Evolutionary conservation across 2,888 invertebrate genomes (phyloP).

Genomic region (Chloroclysta siterata): DNA sequence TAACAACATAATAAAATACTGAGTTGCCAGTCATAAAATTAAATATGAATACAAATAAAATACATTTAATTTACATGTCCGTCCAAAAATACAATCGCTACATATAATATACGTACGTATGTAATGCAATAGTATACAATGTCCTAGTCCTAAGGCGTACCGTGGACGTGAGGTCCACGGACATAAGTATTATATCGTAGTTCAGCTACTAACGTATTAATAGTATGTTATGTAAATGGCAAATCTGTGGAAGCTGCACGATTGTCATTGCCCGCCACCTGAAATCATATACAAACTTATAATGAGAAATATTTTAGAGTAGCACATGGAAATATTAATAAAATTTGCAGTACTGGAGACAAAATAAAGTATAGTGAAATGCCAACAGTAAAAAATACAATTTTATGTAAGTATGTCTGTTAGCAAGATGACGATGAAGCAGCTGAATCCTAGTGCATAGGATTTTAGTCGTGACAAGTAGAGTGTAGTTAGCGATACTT

Average conservation of each 20-base stretch:
- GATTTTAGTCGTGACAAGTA: too few relatives aligned
- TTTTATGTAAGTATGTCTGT: too few relatives aligned
- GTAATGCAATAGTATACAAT: conserved; percentile 73
- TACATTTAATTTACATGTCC: conserved; percentile 67
- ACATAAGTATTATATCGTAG: conserved; percentile 32
- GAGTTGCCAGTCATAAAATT: conserved; percentile 65
- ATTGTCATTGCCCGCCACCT: conserved; percentile 59
- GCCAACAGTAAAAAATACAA: too few relatives aligned
- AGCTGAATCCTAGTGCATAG: too few relatives aligned
- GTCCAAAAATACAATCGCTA: conserved; percentile 74
- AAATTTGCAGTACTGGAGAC: too few relatives aligned
- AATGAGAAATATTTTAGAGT: neutral
- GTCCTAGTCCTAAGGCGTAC: conserved; percentile 68
- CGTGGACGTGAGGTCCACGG: conserved; percentile 36
- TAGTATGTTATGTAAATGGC: conserved; percentile 73
- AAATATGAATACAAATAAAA: conserved; percentile 66
- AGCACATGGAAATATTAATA: too few relatives aligned
- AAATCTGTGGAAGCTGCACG: conserved; percentile 79
- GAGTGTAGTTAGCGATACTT: too few relatives aligned
- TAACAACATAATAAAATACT: conserved; percentile 66
- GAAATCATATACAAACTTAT: conserved; percentile 50
- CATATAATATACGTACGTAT: conserved; percentile 59
- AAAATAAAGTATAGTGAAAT: too few relatives aligned
- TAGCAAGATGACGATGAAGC: too few relatives aligned
- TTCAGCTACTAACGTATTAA: conserved; percentile 54